phyloP scores from a whole-genome alignment of 2,113 vertebrate species.

The Muscicapa adusta region DNA sequence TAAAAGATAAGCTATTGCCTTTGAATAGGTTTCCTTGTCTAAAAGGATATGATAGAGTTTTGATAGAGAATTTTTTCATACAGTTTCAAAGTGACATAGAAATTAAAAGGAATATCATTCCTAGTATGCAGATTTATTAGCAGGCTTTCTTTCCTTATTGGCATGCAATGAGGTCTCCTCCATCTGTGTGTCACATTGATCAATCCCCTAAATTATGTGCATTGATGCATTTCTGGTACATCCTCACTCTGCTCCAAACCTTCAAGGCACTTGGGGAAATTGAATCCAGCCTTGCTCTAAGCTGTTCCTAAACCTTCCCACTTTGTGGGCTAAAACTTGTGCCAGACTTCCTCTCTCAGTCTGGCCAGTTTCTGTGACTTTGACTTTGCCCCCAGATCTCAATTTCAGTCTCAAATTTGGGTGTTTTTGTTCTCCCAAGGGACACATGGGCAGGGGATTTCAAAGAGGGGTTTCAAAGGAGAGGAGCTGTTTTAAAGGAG shows the following conservation, averaged over 20 bases:
- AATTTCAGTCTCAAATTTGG: background rate
- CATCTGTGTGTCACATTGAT: background rate
- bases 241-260: background rate
- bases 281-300: background rate
- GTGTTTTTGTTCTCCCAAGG: background rate
- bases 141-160: background rate
- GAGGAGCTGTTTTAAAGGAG: background rate
- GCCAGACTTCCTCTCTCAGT: background rate
- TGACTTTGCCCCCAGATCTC: background rate
- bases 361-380: background rate
- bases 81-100: background rate
- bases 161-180: background rate
- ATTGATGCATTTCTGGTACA: background rate
- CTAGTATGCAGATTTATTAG: background rate
- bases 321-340: background rate
- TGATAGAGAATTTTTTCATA: background rate
- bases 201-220: background rate
- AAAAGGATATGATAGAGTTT: background rate
- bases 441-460: rapidly evolving
- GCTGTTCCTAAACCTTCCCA: background rate
- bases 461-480: background rate
- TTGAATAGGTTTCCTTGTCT: background rate
- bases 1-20: background rate
- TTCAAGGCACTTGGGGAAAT: background rate
- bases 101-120: background rate